Evolutionary conservation across 2,113 vertebrate species (phyloP), one percentile per base, ranked within the genome.

Genomic region (Onychostoma macrolepis): DNA sequence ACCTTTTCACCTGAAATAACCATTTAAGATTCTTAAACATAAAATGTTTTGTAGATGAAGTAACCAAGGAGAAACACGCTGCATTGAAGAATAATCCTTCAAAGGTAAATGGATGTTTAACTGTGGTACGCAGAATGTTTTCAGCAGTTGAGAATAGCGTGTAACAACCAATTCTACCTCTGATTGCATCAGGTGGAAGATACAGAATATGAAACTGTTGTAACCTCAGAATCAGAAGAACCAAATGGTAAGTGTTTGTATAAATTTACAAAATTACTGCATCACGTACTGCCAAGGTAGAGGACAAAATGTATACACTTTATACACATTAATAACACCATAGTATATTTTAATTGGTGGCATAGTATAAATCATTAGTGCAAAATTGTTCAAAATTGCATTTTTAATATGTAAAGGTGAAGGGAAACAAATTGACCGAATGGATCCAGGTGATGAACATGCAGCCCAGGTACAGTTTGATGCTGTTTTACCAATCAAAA

Each of bases 171-270:
- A 43, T 50, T 61, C 4, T 72, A 24, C 4, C 11, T 63, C 11
- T 45, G 0, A 48, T 79, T 8, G 36, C 50, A 11, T 82, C 12
- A 89, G 88, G 76, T 0, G 9, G 65, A 79, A 83, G 72, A 78
- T 41, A 28, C 17, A 17, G 45, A 21, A 30, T 9, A 17, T 69
- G 56, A 1, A 33, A 19, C 30, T 36, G 2, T 28, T 9, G 28
- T 30, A 2, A 0, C 30, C 21, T 33, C 38, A 30, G 28, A 48
- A 2, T 84, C 74, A 79, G 12, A 50, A 13, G 72, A 83, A 28
- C 10, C 33, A 72, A n/a, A 65, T 79, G 80, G 87, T 88, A 88
- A 63, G 48, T 11, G 7, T 58, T 36, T 77, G 24, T 21, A 41
- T 45, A 4, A 17, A 48, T 48, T 30, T 30, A 48, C 5, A 69